Evolutionary conservation across 2,888 invertebrate species (phyloP), one percentile per base, ranked within the genome.

Genomic region (Aleiodes testaceus): DNA sequence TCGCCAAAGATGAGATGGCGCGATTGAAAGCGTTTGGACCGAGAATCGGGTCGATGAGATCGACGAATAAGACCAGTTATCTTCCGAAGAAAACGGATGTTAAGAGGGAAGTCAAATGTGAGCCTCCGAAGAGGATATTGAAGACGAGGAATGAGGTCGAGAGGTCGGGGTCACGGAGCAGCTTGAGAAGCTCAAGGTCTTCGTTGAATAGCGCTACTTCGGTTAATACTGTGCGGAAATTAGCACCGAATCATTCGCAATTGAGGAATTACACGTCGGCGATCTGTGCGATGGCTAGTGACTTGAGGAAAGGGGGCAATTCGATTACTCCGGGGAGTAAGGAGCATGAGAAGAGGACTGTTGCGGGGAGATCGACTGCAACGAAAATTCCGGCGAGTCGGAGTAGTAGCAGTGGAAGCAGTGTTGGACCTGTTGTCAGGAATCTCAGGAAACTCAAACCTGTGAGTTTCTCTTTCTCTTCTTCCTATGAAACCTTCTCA

Each of bases 171-270:
- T 95, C 95, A 0, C 89, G 94, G 47, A 93, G 94, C 50, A 95
- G 95, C 67, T 88, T 96, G 14, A 90, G 94, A 22, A 95, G 95
- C 81, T 96, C 96, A 0, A 89, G 94, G 30, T 95, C 95, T 81
- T 96, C 95, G 0, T 88, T 96, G 66, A 95, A 95, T 82, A 95
- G 95, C 84, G 92, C 94, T 2, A 92, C 93, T 0, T 93, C 93
- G 1, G 92, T 92, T 0, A 93, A 93, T 67, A 95, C 95, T 0
- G 95, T 95, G 0, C 91, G 93, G 75, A 92, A 93, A 73, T 90
- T 93, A 71, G 91, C 92, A n/a, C 85, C 88, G 82, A 88, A 44
- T 87, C 89, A 85, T 84, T 88, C 78, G 72, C 88, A 79, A 80
- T 89, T 74, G 87, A 90, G 79, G 87, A 92, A 74, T 80, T 92